These are phyloP conservation scores for Cochlearius cochlearius DNA, from an alignment of 2,113 vertebrate species.

Conservation along the genomic window DNA sequence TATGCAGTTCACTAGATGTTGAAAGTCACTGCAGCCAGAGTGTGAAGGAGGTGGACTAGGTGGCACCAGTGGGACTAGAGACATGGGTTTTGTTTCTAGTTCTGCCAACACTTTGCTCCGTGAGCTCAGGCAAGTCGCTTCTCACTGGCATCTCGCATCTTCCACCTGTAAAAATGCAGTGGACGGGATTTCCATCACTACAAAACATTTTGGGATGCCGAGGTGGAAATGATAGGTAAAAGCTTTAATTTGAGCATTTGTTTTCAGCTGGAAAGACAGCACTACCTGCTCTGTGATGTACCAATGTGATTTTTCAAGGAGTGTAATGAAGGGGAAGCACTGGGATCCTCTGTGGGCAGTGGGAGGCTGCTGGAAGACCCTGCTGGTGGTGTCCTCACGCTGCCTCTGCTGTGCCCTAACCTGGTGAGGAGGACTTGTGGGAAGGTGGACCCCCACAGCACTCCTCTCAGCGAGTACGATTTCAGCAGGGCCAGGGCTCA, in stretches of 20 bases:
- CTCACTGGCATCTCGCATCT: background rate
- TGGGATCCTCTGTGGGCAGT: accelerated
- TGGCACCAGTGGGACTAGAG: background rate
- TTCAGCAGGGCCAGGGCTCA: background rate
- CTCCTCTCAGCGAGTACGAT: accelerated
- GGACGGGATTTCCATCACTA: background rate
- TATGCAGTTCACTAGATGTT: background rate
- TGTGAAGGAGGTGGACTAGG: background rate
- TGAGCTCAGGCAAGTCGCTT: background rate
- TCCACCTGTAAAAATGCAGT: background rate
- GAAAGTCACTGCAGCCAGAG: background rate
- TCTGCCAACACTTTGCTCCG: accelerated
- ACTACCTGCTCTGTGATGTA: background rate
- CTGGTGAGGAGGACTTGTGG: background rate
- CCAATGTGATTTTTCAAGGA: background rate
- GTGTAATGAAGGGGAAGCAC: background rate
- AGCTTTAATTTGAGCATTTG: background rate
- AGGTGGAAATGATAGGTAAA: background rate
- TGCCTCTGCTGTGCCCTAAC: background rate
- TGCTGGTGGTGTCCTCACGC: background rate
- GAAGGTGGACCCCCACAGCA: background rate
- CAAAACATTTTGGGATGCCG: background rate
- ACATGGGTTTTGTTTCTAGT: background rate
- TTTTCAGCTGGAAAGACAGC: background rate
- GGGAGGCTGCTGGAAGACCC: background rate